These are phyloP conservation scores for Indicator maculatus DNA, from an alignment of 2,113 vertebrate species.

Conservation along the genomic window DNA sequence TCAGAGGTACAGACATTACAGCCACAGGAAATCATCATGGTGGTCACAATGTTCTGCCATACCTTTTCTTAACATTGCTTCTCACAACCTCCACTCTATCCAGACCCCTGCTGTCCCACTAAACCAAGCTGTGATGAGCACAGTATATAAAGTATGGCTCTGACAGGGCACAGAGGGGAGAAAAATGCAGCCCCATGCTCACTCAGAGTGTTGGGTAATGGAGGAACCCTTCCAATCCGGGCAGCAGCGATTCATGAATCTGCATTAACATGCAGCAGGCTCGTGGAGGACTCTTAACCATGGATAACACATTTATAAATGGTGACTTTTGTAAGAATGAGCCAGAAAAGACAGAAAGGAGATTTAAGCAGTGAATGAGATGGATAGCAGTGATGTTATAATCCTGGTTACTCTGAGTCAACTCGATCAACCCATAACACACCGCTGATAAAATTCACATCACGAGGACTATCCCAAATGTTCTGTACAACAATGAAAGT, in stretches of 20 bases:
- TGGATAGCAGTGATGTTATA: not conserved
- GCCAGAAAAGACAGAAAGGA: not conserved
- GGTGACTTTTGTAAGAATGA: not conserved
- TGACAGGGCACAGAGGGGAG: not conserved
- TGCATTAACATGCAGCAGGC: not conserved
- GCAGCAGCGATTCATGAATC: not conserved
- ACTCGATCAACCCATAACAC: not conserved
- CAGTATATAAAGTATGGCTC: not conserved
- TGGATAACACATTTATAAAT: not conserved
- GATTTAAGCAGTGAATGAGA: not conserved
- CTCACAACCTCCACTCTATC: not conserved
- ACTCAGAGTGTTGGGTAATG: fast-evolving
- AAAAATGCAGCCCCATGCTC: not conserved
- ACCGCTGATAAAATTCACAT: not conserved
- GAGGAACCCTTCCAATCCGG: not conserved
- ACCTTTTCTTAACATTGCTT: not conserved
- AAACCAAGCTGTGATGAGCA: not conserved
- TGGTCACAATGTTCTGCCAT: not conserved
- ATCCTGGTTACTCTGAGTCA: not conserved
- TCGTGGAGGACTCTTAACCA: not conserved
- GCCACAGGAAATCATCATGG: not conserved
- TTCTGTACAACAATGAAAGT: not conserved
- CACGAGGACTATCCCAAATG: fast-evolving
- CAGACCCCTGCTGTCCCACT: not conserved
- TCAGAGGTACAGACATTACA: not conserved